Conservation (phyloP, 2,888 invertebrate species). For the Drosophila pseudotalamancana region DNA sequence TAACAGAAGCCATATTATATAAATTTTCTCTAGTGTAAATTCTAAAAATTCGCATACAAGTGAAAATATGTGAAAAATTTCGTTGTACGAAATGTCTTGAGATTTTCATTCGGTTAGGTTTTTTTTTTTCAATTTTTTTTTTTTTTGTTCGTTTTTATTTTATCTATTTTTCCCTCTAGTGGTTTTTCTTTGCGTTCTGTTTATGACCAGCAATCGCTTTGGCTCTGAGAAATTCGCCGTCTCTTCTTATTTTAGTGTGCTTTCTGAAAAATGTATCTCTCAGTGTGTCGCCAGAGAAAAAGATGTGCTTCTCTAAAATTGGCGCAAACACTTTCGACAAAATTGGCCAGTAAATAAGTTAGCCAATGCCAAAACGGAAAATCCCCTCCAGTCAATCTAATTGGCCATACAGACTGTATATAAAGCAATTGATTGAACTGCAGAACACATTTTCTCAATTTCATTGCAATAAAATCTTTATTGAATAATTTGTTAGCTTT, state of each 20-base stretch:
- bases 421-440: neutral
- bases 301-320: conserved; percentile 30
- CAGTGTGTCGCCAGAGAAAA: conserved; percentile 42
- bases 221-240: conserved; percentile 56
- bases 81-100: conserved; percentile 76
- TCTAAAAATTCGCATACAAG: conserved; percentile 81
- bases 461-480: conserved; percentile 28
- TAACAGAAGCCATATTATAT: conserved; percentile 80
- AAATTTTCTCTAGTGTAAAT: conserved; percentile 79
- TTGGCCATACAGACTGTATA: conserved; percentile 2
- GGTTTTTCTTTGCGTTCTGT: conserved; percentile 65
- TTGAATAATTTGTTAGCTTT: conserved; percentile 21
- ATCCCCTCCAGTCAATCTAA: conserved; percentile 11
- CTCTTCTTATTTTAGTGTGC: conserved; percentile 47
- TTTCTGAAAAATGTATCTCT: conserved; percentile 34
- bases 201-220: conserved; percentile 67
- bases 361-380: neutral
- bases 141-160: conserved; percentile 30
- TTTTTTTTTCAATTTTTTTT: conserved; percentile 36
- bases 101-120: conserved; percentile 73
- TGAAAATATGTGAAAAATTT: conserved; percentile 81
- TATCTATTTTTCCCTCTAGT: conserved; percentile 40
- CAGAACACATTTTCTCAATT: conserved; percentile 17
- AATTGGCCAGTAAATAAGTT: conserved; percentile 28
- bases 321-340: conserved; percentile 51